Evolutionary conservation across 2,797 vertebrate species (phyloP).

Genomic region (Moxostoma hubbsi): DNA sequence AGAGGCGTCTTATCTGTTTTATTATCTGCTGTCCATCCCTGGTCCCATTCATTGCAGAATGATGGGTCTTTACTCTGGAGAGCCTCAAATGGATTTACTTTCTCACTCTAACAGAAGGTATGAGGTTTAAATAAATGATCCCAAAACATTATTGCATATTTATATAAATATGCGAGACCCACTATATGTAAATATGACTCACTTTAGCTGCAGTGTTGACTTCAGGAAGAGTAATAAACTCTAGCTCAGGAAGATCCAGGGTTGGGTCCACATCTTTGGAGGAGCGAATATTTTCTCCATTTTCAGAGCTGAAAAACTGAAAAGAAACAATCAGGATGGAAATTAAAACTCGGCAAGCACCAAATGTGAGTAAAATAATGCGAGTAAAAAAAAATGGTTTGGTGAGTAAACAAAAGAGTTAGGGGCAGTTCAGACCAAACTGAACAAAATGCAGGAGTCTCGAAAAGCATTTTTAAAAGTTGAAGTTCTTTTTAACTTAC

Average conservation of each 20-base stretch:
- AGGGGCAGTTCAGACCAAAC: no score
- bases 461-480: no score
- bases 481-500: no score
- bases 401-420: no score
- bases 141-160: background rate
- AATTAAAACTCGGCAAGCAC: no score
- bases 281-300: slow-evolving; percentile 16
- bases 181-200: background rate
- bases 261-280: slow-evolving; percentile 51
- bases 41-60: slow-evolving; percentile 50
- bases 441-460: no score
- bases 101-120: slow-evolving; percentile 39
- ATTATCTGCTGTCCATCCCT: slow-evolving; percentile 41
- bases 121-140: background rate
- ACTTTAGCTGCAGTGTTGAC: background rate
- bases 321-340: slow-evolving; percentile 8
- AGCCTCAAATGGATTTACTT: slow-evolving; percentile 28
- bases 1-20: slow-evolving; percentile 5
- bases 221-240: slow-evolving; percentile 62
- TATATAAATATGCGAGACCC: background rate
- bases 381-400: no score
- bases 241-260: slow-evolving; percentile 68
- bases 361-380: no score
- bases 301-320: slow-evolving; percentile 32
- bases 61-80: slow-evolving; percentile 39